These are phyloP conservation scores for Buceros bicornis DNA, from an alignment of 2,797 vertebrate species.

Conservation along the genomic window DNA sequence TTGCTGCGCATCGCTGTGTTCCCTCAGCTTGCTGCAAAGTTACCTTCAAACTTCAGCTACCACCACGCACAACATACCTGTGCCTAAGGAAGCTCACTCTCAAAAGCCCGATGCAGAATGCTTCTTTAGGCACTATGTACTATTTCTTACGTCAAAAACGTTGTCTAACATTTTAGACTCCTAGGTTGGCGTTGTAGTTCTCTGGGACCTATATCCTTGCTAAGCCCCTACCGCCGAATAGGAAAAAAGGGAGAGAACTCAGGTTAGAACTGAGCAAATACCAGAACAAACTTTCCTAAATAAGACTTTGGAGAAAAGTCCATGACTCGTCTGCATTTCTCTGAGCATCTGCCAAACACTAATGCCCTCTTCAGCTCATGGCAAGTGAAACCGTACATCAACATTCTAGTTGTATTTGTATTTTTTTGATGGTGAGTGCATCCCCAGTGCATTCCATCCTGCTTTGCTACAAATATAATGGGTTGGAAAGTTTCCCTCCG, in stretches of 20 bases:
- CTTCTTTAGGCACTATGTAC: neutral
- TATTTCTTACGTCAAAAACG: neutral
- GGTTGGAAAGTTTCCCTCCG: neutral
- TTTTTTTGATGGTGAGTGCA: neutral
- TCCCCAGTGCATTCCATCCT: neutral
- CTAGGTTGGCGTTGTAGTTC: neutral
- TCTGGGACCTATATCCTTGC: neutral
- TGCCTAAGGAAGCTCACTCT: neutral
- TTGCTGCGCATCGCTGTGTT: neutral
- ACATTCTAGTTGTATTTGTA: neutral
- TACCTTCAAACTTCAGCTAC: neutral
- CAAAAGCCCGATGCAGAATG: neutral
- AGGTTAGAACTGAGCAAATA: neutral
- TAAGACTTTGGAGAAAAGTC: neutral
- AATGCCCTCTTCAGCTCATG: neutral
- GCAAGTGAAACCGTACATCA: neutral
- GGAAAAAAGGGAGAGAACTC: neutral
- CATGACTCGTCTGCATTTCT: neutral
- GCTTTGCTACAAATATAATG: neutral
- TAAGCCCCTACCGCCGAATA: neutral
- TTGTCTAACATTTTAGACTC: neutral
- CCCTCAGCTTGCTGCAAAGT: neutral
- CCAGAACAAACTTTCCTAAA: neutral
- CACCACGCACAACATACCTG: fast-evolving
- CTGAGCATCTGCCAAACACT: neutral